Base-by-base conservation (phyloP, 2,797 vertebrate species). In the Lacerta agilis region DNA sequence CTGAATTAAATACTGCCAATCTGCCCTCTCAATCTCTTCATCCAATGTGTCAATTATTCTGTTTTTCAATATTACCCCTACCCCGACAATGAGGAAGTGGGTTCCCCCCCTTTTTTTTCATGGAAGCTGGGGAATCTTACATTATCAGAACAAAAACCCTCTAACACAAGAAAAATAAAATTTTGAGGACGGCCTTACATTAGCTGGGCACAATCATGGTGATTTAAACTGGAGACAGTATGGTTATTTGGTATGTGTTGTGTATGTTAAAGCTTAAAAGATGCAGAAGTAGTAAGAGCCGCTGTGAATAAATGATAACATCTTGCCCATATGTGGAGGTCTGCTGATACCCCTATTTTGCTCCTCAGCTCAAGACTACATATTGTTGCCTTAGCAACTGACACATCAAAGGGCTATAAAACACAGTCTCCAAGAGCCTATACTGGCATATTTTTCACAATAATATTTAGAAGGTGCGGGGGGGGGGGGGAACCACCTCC, bases 361-460 rank as follows among this genome's bases (percentile, higher is more conserved):
- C 88, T 64, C 88, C 86, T 77, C 83, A 90, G 88, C 84, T 92
- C 0, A 82, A 82, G 88, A 86, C 92, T 88, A 78, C 29, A 82
- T 73, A 85, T 69, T 49, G 95, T 95, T 93, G 90, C 94, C 93
- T 90, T 93, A 90, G 95, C 93, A 96, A 95, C 94, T 8, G n/a
- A 43, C 20, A 83, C 82, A 87, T 88, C 85, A 86, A 86, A 93
- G 86, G 45, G n/a, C 0, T 0, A 73, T 82, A 77, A 45, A 88
- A 33, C 66, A 83, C 78, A 64, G 49, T 58, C 86, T 86, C 79
- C 17, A 61, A 83, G 79, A 83, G 64, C 69, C 80, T 73, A 64
- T 71, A 77, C 13, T 75, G 61, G 86, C 86, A 38, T 33, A 72
- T 71, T 73, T 88, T 87, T 73, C 85, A 83, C 38, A 89, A 77